A percentile compares a stretch with the other conserved stretches of the same genome.
Conservation (phyloP, 2,888 invertebrate genomes). For the Ptilodon capucinus region DNA sequence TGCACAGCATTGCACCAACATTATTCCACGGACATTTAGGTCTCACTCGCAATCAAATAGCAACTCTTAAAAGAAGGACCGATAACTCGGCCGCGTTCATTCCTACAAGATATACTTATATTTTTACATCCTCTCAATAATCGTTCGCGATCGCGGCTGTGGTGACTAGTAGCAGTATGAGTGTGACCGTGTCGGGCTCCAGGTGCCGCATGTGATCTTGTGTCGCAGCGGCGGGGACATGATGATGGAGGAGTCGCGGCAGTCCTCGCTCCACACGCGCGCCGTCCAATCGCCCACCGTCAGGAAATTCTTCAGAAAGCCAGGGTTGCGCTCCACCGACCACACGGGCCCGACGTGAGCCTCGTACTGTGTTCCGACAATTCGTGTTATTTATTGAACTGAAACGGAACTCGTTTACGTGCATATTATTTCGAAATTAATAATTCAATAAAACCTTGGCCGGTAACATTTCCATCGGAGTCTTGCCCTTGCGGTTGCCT, state of each 20-base stretch:
- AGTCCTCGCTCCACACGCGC: constrained; percentile 97
- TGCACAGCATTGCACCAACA: too few species aligned
- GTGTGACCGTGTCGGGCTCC: constrained; percentile 89
- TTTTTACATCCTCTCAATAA: too few species aligned
- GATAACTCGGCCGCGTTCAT: too few species aligned
- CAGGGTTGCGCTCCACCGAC: constrained; percentile 93
- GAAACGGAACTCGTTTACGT: too few species aligned
- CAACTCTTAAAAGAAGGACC: too few species aligned
- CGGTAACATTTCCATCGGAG: constrained; percentile 84
- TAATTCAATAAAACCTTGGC: constrained; percentile 71
- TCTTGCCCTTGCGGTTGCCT: constrained; percentile 88
- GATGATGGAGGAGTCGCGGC: constrained; percentile 93
- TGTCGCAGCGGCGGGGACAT: constrained; percentile 89
- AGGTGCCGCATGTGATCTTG: constrained; percentile 88
- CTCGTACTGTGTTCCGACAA: constrained; percentile 61
- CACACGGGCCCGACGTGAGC: constrained; percentile 93
- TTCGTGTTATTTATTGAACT: too few species aligned
- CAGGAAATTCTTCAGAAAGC: constrained; percentile 95
- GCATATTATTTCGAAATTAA: too few species aligned
- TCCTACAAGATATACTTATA: too few species aligned
- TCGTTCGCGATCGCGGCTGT: too few species aligned
- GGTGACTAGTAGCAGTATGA: not conserved
- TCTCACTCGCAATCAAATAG: too few species aligned
- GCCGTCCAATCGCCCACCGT: constrained; percentile 97
- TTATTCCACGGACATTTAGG: too few species aligned